phyloP scores from a whole-genome alignment of 1,140 invertebrate species.

The Acromyrmex heyeri region DNA sequence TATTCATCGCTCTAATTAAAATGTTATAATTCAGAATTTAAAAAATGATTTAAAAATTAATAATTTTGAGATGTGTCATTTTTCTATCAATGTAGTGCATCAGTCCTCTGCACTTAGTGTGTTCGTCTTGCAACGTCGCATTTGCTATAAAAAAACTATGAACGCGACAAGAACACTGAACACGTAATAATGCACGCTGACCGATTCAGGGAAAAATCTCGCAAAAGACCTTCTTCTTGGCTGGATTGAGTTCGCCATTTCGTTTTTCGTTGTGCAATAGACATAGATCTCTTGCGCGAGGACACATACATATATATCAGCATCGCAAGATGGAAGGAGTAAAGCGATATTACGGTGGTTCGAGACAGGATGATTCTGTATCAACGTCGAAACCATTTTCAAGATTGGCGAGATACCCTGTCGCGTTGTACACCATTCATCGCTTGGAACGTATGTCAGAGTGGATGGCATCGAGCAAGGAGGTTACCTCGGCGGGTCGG shows the following conservation, averaged over 20 bases:
- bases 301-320: not conserved
- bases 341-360: not conserved
- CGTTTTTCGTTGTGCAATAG: slow-evolving; percentile 50
- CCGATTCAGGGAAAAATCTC: slow-evolving; percentile 8
- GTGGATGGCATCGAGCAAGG: not conserved
- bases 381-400: slow-evolving; percentile 57
- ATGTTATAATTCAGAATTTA: too few relatives aligned
- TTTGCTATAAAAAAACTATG: slow-evolving; percentile 2
- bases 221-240: slow-evolving; percentile 58
- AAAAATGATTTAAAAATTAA: too few relatives aligned
- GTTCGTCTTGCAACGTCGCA: not conserved
- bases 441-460: slow-evolving; percentile 36
- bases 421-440: slow-evolving; percentile 51
- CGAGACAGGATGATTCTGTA: slow-evolving; percentile 42
- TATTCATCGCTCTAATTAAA: too few relatives aligned
- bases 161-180: not conserved
- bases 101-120: too few relatives aligned
- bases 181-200: not conserved
- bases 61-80: too few relatives aligned
- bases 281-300: slow-evolving; percentile 41
- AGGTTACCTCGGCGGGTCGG: not conserved
- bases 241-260: slow-evolving; percentile 71
- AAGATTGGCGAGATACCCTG: slow-evolving; percentile 67
- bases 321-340: not conserved
- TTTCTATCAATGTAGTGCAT: too few relatives aligned